Evolutionary conservation across 2,113 vertebrate species (phyloP), one percentile per base, ranked within the genome.

Genomic region (Nannospalax galili): DNA sequence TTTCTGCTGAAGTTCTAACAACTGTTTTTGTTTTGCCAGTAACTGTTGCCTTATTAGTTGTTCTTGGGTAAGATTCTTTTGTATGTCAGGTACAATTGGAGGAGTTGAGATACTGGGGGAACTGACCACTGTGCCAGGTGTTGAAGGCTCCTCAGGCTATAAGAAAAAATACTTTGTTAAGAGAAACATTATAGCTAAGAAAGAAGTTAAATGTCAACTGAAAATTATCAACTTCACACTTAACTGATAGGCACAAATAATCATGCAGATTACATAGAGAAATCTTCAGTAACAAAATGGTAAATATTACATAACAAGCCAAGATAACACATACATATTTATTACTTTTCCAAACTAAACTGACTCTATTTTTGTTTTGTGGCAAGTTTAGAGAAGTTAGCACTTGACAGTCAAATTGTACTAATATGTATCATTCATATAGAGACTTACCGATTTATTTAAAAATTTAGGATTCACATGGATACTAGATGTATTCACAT

Each of bases 401-500:
- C 72, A 90, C 62, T 26, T 88, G 60, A 92, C 9, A 84, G 52
- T 93, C 80, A 91, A 92, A 95, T 88, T 69, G 9, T 73, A 90
- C 69, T 77, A 94, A n/a, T 92, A 96, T 78, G 84, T 32, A 97
- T 14, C 1, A 97, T 73, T 82, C 69, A 79, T 28, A 96, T 65
- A 85, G 97, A 97, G 97, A 99, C 99, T 99, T 99, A 99, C 99
- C 99, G 99, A 99, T 97, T 99, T 98, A 97, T 98, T 99, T 97
- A 99, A 98, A 98, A 99, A 99, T 98, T 99, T 99, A 95, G 99
- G 99, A 98, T 99, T 99, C 98, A 99, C 99, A 95, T 99, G 99
- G 98, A 99, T 99, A 98, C 99, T 99, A 98, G 99, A 98, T 97
- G 98, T 99, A 97, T 99, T 99, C 98, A 99, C 99, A 97, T 99